phyloP scores from a whole-genome alignment of 1,140 invertebrate genomes.

The Zaprionus ghesquierei region DNA sequence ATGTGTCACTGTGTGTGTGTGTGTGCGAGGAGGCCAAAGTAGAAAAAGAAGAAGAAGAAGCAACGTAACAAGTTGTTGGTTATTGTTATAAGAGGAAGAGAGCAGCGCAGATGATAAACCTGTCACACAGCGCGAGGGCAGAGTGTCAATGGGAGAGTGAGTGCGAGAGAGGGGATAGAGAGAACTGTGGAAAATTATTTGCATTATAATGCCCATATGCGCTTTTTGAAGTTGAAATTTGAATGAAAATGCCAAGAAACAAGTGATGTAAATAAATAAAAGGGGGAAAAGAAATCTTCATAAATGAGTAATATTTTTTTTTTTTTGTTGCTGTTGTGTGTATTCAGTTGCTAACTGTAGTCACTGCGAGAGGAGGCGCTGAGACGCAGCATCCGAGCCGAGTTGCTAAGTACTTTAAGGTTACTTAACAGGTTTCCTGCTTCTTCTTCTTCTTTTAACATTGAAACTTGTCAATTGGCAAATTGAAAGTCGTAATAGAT shows the following conservation, averaged over 20 bases:
- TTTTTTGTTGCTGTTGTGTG: no score
- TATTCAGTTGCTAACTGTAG: slow-evolving; percentile 52
- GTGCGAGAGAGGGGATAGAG: slow-evolving; percentile 1
- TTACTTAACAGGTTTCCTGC: background rate
- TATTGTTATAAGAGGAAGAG: slow-evolving; percentile 23
- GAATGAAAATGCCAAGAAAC: slow-evolving; percentile 36
- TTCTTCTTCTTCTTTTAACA: background rate
- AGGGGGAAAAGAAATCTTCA: slow-evolving; percentile 37
- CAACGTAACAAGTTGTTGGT: slow-evolving; percentile 61
- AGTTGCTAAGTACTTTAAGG: slow-evolving; percentile 44
- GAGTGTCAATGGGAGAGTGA: background rate
- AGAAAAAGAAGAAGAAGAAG: slow-evolving; percentile 40
- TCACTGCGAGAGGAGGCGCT: background rate
- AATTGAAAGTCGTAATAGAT: background rate
- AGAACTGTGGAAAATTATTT: slow-evolving; percentile 58
- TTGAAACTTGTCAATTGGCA: background rate
- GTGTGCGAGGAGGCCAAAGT: slow-evolving; percentile 10
- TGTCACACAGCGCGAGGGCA: background rate
- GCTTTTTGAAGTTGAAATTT: slow-evolving; percentile 51
- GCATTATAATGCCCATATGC: slow-evolving; percentile 63
- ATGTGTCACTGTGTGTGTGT: slow-evolving; percentile 1
- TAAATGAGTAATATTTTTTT: slow-evolving; percentile 74
- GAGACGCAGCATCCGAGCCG: no score
- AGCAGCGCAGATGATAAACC: slow-evolving; percentile 66
- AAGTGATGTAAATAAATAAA: slow-evolving; percentile 65